These are phyloP conservation scores for Aythya baeri DNA, from an alignment of 2,113 vertebrate species.

Conservation along the genomic window DNA sequence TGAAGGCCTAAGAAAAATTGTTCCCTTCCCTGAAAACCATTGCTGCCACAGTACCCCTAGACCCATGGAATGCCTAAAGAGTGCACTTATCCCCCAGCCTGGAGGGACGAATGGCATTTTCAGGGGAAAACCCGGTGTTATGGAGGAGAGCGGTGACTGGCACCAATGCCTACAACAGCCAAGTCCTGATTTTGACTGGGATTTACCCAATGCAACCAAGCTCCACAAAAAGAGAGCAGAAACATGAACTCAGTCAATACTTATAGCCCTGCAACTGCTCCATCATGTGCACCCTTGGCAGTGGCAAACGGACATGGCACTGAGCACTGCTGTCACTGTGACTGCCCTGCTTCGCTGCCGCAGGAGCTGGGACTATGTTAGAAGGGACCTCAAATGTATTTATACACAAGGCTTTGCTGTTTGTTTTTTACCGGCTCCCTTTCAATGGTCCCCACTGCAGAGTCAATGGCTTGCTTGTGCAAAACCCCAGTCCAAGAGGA, in stretches of 20 bases:
- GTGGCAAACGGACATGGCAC: background rate
- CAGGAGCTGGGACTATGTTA: accelerated
- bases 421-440: background rate
- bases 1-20: background rate
- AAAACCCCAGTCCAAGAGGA: background rate
- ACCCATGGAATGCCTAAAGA: background rate
- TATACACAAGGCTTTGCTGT: background rate
- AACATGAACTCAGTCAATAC: accelerated
- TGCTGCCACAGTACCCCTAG: accelerated
- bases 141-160: background rate
- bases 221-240: background rate
- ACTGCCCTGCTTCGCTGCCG: background rate
- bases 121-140: background rate
- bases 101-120: no score
- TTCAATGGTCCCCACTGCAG: background rate
- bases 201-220: background rate
- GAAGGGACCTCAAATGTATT: background rate
- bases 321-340: accelerated
- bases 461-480: background rate
- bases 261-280: background rate
- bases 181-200: background rate
- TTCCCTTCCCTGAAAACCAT: background rate
- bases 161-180: background rate
- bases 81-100: background rate
- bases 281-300: background rate